Base-by-base conservation (phyloP, 1,140 invertebrate genomes). In the Saccostrea glomerata region DNA sequence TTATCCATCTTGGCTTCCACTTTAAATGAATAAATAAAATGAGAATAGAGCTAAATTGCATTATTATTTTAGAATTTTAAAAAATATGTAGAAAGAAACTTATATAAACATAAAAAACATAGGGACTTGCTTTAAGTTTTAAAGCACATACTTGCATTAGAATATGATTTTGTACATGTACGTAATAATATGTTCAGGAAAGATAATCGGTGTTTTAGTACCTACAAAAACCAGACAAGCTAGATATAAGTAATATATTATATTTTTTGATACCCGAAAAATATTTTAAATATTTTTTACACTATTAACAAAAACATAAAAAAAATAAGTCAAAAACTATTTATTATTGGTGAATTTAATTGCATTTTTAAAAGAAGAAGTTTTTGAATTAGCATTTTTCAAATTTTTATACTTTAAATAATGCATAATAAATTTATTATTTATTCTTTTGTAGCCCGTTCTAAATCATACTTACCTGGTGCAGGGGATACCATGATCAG, bases 391-490 rank as follows among this genome's bases (percentile, higher is more conserved):
- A 12, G 20, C 20, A 60, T 7, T 17, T 60, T 60, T 13, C 15
- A 60, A 60, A 17, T 60, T 60, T 17, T 13, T 13, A 7, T 13
- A 13, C 20, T 60, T 60, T 17, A 60, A 13, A 60, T 17, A 11
- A 60, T 60, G 13, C 13, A 3, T 60, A 15, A 12, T 13, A 15
- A 4, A 13, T 0, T 12, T 17, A 60, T 4, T 60, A 60, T 15
- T 13, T 60, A 60, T 60, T 0, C 12, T 0, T 17, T 60, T 60
- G 0, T 13, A 4, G 20, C 3, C 9, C 23, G 13, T 25, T 7
- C 0, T 13, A 25, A 73, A 25, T 73, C 66, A 73, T 73, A 73
- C 66, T 73, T 73, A 73, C 66, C 66, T 73, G 66, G 66, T 73
- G 66, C 25, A 73, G 66, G 66, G 66, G 66, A 30, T 23, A 23